Evolutionary conservation across 92 coral and sea anemone species (phyloP), one percentile per base, ranked within the genome.

Genomic region (Phenganax marumi): DNA sequence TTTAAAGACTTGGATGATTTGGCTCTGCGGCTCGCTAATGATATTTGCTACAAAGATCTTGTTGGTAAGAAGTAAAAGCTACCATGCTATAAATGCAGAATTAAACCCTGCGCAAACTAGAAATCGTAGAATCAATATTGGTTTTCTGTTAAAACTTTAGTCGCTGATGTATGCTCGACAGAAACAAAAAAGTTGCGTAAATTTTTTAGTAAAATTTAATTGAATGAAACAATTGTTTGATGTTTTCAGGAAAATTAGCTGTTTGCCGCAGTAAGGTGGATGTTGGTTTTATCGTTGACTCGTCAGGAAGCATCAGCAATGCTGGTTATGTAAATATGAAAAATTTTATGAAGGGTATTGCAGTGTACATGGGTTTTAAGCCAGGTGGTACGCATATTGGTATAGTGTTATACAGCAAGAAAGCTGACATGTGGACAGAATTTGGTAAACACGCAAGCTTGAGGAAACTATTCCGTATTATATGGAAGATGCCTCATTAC

Each of bases 311-410:
- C 18, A 77, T 77, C 26, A 60, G 53, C 19, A 10, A 13, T 24
- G 0, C 21, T 12, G 70, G 70, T 47, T 77, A 77, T 48, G 3
- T 24, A 7, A 77, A 60, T 48, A 77, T 77, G 7, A 77, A 77
- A 23, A 77, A 57, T 39, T 77, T 77, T 62, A 55, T 77, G 52
- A 77, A 25, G 48, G 54, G 81, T 39, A 60, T 77, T 26, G 48
- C 81, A 9, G 68, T 77, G 14, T 57, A 12, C 64, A 77, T 77
- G 81, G 81, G 81, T 14, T 77, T 77, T 70, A 56, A 77, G 25
- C 81, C 81, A 7, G 48, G 33, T 17, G 13, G 9, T 10, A 77
- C 81, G 50, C 81, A 77, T 21, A 22, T 77, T 39, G 81, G 81
- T 17, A 54, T 60, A 8, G 81, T 77, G 16, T 48, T 77, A 48